These are phyloP conservation scores for Hippolais icterina DNA, from an alignment of 2,113 vertebrate genomes.

Conservation along the genomic window DNA sequence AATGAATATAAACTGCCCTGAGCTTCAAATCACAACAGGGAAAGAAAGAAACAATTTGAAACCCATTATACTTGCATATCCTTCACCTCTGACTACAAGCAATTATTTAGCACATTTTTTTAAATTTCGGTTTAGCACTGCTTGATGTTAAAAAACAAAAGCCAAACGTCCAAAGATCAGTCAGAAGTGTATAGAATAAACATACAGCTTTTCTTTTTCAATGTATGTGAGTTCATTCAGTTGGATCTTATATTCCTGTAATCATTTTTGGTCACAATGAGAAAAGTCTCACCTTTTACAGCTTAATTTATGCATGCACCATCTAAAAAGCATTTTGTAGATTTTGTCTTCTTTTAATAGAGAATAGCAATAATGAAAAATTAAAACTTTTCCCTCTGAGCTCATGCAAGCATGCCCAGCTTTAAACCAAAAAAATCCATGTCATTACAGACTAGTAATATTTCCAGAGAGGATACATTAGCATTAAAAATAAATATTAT, in stretches of 20 bases:
- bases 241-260: background rate
- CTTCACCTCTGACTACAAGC: background rate
- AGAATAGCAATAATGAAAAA: background rate
- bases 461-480: conserved; percentile 40
- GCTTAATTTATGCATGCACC: background rate
- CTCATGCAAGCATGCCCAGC: background rate
- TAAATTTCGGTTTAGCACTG: background rate
- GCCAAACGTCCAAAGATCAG: background rate
- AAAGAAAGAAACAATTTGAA: background rate
- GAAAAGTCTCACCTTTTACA: background rate
- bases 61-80: background rate
- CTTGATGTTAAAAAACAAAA: background rate
- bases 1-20: background rate
- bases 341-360: background rate
- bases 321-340: background rate
- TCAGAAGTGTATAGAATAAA: background rate
- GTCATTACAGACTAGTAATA: background rate
- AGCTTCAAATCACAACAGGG: background rate
- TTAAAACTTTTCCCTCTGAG: background rate
- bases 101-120: background rate
- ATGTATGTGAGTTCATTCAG: background rate
- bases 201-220: background rate
- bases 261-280: background rate
- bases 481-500: conserved; percentile 60
- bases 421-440: conserved; percentile 5